Percentiles rank a stretch among this genome's conserved stretches.
Evolutionary conservation across 1,140 invertebrate genomes (phyloP).

Genomic region (Bilobella aurantiaca): DNA sequence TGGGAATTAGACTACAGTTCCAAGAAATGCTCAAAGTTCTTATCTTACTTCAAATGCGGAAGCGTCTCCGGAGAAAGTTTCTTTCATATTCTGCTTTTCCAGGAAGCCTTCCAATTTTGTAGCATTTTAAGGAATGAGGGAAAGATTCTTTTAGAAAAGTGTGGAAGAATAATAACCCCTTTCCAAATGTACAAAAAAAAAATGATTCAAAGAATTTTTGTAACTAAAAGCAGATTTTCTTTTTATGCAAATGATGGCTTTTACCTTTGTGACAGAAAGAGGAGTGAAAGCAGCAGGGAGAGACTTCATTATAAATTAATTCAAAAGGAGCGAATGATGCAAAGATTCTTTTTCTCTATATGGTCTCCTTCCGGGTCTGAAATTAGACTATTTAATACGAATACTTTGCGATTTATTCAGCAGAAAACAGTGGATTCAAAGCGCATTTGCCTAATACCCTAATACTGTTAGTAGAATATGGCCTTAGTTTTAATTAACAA

Average conservation of each 20-base stretch:
- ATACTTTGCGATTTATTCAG: too few species aligned
- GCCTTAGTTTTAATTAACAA: too few species aligned
- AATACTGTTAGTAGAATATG: too few species aligned
- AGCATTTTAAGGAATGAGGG: background rate
- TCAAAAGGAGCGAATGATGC: background rate
- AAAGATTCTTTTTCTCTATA: too few species aligned
- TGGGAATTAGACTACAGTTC: background rate
- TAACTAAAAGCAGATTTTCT: background rate
- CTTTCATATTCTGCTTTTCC: too few species aligned
- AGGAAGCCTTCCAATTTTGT: too few species aligned
- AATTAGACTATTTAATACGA: too few species aligned
- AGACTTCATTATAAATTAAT: background rate
- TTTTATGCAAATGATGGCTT: conserved; percentile 3
- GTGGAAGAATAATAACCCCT: background rate
- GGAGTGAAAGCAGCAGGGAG: background rate
- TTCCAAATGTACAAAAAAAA: background rate
- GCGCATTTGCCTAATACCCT: too few species aligned
- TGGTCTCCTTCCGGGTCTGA: too few species aligned
- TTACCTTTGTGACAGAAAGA: background rate
- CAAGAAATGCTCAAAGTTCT: background rate
- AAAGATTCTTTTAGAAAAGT: background rate
- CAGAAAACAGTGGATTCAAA: too few species aligned
- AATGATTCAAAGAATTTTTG: background rate
- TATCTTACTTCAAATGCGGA: background rate
- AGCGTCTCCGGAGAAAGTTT: too few species aligned